Evolutionary conservation across 2,888 invertebrate species (phyloP).

Genomic region (Caenorhabditis macrosperma): DNA sequence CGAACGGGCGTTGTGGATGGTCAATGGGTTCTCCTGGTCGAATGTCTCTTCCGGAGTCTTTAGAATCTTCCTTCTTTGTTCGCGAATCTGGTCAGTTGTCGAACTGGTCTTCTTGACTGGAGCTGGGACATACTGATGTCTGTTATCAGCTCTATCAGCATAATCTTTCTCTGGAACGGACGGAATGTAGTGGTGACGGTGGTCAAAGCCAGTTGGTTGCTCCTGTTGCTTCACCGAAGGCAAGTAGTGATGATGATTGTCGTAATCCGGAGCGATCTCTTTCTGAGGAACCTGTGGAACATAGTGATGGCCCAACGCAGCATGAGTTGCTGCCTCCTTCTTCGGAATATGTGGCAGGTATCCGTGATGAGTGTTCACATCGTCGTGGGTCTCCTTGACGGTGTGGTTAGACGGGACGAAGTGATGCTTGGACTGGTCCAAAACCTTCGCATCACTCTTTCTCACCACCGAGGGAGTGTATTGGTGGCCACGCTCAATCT

Average conservation of each 20-base stretch:
- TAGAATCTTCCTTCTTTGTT: constrained; percentile 31
- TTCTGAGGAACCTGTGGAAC: constrained; percentile 21
- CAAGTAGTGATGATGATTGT: constrained; percentile 38
- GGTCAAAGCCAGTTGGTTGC: constrained; percentile 14
- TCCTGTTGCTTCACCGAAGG: constrained; percentile 24
- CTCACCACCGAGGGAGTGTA: constrained; percentile 29
- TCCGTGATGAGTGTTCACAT: constrained; percentile 21
- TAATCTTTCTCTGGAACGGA: constrained; percentile 10
- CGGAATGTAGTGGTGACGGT: constrained; percentile 36
- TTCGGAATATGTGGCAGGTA: constrained; percentile 27
- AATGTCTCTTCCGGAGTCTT: constrained; percentile 16
- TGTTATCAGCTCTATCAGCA: not conserved
- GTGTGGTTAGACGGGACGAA: constrained; percentile 27
- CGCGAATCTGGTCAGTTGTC: constrained; percentile 35
- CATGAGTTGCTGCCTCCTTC: not conserved
- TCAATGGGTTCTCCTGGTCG: constrained; percentile 20
- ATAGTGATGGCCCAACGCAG: constrained; percentile 26
- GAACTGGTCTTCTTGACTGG: constrained; percentile 38
- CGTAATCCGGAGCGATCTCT: constrained; percentile 35
- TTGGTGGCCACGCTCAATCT: constrained; percentile 24
- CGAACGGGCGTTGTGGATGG: not conserved
- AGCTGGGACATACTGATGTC: constrained; percentile 8
- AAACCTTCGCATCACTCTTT: constrained; percentile 14
- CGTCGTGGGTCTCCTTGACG: not conserved
- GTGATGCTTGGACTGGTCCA: constrained; percentile 28